A percentile compares a stretch with the other conserved stretches of the same genome.
Evolutionary conservation across 2,797 vertebrate genomes (phyloP).

Genomic region (Sebastiscus tertius): DNA sequence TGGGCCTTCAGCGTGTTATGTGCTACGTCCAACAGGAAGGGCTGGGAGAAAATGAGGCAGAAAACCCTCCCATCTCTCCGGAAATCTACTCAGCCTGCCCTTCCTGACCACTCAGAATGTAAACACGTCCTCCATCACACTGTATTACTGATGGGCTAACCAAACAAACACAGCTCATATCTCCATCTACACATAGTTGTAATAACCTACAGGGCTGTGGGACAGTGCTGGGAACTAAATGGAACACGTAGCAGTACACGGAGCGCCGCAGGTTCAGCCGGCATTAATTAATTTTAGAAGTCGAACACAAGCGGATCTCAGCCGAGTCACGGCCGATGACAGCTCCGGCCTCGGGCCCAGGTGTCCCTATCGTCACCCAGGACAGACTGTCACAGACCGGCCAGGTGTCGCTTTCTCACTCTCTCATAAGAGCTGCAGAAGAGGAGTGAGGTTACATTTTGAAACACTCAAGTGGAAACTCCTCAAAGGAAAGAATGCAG

Average conservation of each 20-base stretch:
- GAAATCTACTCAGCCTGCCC: conserved; percentile 78
- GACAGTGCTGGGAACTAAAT: not conserved
- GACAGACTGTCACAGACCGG: too few species aligned
- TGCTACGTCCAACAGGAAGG: conserved; percentile 74
- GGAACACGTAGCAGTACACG: not conserved
- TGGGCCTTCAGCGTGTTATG: not conserved
- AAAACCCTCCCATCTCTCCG: conserved; percentile 70
- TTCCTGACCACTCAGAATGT: conserved; percentile 73
- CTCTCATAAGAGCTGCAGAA: not conserved
- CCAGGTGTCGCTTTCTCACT: conserved; percentile 19
- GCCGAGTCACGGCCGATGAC: conserved; percentile 32
- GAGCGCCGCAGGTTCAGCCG: not conserved
- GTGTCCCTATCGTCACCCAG: conserved; percentile 26
- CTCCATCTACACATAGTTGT: conserved; percentile 55
- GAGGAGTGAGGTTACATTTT: not conserved
- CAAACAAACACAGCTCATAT: conserved; percentile 75
- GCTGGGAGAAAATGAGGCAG: conserved; percentile 67
- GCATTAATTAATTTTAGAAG: conserved; percentile 7
- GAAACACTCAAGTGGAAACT: conserved; percentile 40
- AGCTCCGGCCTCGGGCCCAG: conserved; percentile 13
- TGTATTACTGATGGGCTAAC: conserved; percentile 52
- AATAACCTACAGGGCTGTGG: conserved; percentile 33
- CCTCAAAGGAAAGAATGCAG: conserved; percentile 56
- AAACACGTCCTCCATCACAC: conserved; percentile 64
- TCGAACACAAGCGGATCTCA: not conserved